Base-by-base conservation (phyloP, 35 echinoderm and acorn worm genomes). In the Lytechinus pictus region DNA sequence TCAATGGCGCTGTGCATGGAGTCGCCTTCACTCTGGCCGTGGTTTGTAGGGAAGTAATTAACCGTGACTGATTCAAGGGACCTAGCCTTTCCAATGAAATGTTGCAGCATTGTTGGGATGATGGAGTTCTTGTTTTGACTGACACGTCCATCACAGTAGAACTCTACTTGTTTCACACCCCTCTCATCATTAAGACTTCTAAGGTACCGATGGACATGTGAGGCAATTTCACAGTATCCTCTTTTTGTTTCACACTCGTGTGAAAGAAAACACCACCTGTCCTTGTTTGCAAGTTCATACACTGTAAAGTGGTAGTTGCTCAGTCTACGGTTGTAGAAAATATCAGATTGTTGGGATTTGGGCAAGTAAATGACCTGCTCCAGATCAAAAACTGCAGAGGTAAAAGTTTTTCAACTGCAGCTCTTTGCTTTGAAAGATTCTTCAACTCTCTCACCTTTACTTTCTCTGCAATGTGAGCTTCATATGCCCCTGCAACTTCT, bases 241-340 rank as follows among this genome's bases (percentile, higher is more conserved):
- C 95, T 89, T 52, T 93, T 57, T 16, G 97, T 95, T 52, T 95
- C 10, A n/a, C 94, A 86, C 60, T 98, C 96, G 55, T 96, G 96
- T 27, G 86, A 94, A 55, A 98, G 56, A 91, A 53, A 97, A 56
- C 97, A 98, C 55, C 27, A 92, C 8, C 97, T 92, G 57, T 86
- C 57, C 93, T 52, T 94, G 27, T 52, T 96, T 13, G 56, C 94
- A 24, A 98, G 57, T 54, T 98, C 95, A 91, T 94, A 98, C n/a
- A 98, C 89, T 94, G 97, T 97, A 24, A 97, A 97, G 54, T 97
- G 96, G 86, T 86, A 98, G 91, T 96, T 57, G 94, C n/a, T 96
- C 61, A 98, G 79, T 27, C 96, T 92, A 2, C 95, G 89, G 72
- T 98, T 98, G 58, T 98, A 44, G 33, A 44, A 44, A 44, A 44